A percentile compares a stretch with the other conserved stretches of the same genome.
phyloP scores from a whole-genome alignment of 2,797 vertebrate genomes.

The Bovichtus variegatus region DNA sequence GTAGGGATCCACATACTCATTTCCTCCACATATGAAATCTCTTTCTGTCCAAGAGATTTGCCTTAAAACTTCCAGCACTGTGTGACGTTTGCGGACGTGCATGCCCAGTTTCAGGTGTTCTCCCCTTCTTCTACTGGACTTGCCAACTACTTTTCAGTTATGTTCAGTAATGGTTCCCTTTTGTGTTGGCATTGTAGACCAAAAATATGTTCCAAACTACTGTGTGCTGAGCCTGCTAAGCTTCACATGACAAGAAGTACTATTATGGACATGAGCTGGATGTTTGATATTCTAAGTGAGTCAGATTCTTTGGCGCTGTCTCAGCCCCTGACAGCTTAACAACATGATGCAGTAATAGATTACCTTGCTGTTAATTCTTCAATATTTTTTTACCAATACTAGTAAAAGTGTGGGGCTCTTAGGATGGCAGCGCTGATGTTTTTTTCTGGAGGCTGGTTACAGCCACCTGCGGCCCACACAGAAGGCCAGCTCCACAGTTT shows the following conservation, averaged over 20 bases:
- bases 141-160: background rate
- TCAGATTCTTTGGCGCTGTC: background rate
- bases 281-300: conserved; percentile 23
- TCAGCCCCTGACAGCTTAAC: conserved; percentile 30
- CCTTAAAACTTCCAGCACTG: background rate
- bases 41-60: background rate
- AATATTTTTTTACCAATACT: conserved; percentile 30
- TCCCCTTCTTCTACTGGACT: background rate
- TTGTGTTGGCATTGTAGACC: background rate
- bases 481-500: background rate
- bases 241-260: background rate
- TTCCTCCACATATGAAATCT: background rate
- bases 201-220: background rate
- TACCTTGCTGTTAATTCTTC: conserved; percentile 45
- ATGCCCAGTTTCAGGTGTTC: background rate
- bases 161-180: background rate
- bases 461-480: background rate
- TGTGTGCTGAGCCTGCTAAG: conserved; percentile 8
- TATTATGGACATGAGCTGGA: conserved; percentile 18
- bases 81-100: background rate
- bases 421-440: conserved; percentile 18
- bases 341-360: conserved; percentile 41
- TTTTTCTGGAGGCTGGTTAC: conserved; percentile 20
- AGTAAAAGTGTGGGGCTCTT: background rate
- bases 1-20: conserved; percentile 1